Conservation (phyloP, 2,797 vertebrate species). For the Nyctibius grandis region DNA sequence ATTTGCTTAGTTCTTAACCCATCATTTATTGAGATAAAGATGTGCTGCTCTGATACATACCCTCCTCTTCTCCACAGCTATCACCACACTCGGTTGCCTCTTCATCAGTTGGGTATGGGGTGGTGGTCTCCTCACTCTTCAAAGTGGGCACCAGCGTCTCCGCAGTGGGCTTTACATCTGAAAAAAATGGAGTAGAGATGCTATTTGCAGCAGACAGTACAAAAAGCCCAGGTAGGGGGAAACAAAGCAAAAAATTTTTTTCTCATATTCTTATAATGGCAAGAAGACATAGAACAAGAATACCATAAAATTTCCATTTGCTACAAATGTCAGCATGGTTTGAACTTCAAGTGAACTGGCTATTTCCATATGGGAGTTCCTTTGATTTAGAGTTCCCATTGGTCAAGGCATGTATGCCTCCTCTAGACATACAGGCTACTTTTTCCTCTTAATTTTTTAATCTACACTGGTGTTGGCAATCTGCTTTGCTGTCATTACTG, state of each 20-base stretch:
- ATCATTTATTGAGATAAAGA: not conserved
- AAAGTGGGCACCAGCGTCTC: constrained; percentile 86
- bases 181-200: not conserved
- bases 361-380: constrained; percentile 35
- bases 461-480: not conserved
- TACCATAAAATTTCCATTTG: constrained; percentile 1
- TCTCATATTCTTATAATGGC: not conserved
- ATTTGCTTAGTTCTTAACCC: constrained; percentile 35
- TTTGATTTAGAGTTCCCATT: constrained; percentile 38
- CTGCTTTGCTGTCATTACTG: constrained; percentile 28
- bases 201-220: not conserved
- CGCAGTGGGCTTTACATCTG: constrained; percentile 88
- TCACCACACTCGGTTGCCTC: constrained; percentile 75
- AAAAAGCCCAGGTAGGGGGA: not conserved
- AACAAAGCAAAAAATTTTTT: not conserved
- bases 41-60: constrained; percentile 53
- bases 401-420: constrained; percentile 36
- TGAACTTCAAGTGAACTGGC: constrained; percentile 52
- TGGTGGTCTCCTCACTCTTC: constrained; percentile 83
- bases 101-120: constrained; percentile 74
- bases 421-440: not conserved
- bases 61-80: constrained; percentile 75
- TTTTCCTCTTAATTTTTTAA: constrained; percentile 37
- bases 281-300: constrained; percentile 22
- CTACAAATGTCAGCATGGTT: constrained; percentile 17